Evolutionary conservation across 2,797 vertebrate species (phyloP).

Genomic region (Acrossocheilus wenchowensis): DNA sequence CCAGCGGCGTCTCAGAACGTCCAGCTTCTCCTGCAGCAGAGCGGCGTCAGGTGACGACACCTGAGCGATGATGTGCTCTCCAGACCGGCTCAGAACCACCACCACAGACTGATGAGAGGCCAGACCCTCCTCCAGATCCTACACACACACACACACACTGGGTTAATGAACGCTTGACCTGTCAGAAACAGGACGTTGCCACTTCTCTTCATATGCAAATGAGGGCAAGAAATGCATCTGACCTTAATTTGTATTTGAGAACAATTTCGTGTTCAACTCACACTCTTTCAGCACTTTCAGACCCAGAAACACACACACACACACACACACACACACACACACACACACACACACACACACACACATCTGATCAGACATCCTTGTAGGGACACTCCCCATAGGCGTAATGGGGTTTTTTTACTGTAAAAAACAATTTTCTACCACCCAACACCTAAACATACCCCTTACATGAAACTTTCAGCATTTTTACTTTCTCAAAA

Average conservation of each 20-base stretch:
- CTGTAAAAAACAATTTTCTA: too few species aligned
- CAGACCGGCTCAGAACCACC: conserved; percentile 79
- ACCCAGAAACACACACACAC: background rate
- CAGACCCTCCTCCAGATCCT: conserved; percentile 92
- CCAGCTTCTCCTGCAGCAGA: conserved; percentile 88
- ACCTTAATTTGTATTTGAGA: conserved; percentile 31
- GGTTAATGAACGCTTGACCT: conserved; percentile 15
- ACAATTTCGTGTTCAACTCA: conserved; percentile 23
- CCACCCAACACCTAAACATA: too few species aligned
- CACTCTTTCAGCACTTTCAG: background rate
- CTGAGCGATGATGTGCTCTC: conserved; percentile 86
- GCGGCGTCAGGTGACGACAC: conserved; percentile 83
- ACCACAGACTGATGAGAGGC: conserved; percentile 82
- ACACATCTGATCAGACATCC: background rate
- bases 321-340: too few species aligned
- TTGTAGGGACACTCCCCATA: too few species aligned
- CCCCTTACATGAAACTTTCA: too few species aligned
- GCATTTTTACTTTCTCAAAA: too few species aligned
- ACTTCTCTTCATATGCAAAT: background rate
- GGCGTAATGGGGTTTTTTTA: too few species aligned
- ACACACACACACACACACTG: conserved; percentile 18
- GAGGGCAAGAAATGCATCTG: background rate
- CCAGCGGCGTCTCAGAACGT: conserved; percentile 84
- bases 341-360: too few species aligned
- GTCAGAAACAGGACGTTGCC: background rate